Evolutionary conservation across 1,140 invertebrate genomes (phyloP), one percentile per base, ranked within the genome.

Genomic region (Uloborus diversus): DNA sequence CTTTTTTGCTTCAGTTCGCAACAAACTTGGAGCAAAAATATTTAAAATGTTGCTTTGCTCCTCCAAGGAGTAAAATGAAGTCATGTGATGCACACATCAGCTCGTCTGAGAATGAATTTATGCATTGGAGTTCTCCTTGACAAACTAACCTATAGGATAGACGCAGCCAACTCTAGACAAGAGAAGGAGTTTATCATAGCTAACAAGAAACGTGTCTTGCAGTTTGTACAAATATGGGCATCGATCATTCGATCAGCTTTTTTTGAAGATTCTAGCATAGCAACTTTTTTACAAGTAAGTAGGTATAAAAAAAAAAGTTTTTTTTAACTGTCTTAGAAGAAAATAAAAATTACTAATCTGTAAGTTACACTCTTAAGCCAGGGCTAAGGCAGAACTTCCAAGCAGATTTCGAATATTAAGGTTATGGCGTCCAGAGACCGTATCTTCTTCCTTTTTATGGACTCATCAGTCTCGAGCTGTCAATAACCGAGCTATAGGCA

Each of bases 191-290:
- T 93, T 85, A 88, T 92, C 20, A 84, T 94, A 70, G 90, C 91
- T 61, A 92, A 92, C 83, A 94, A 94, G 86, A 88, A 91, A 83
- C 89, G 92, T 81, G 93, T 95, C 0, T 90, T 95, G 30, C 90
- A 92, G 81, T 95, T 95, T 87, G 90, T 94, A 33, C 90, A 93
- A 82, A 89, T 91, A 82, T 96, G 94, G 94, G 90, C 92, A 11
- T 90, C 88, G 37, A 90, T 92, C 7, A 90, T 93, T 17, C 87
- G 92, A 2, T 90, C 93, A 82, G 91, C 91, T 0, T 94, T 94
- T 59, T 92, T 93, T 83, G 91, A 93, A 82, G 93, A 95, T 84
- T 20, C 89, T 17, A 89, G 89, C 23, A 90, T 92, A n/a, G 89
- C 90, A 80, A 88, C 90, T 80, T 94, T 94, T 84, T 87, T 94